Evolutionary conservation across 2,113 vertebrate species (phyloP), one percentile per base, ranked within the genome.

Genomic region (Bubo bubo): DNA sequence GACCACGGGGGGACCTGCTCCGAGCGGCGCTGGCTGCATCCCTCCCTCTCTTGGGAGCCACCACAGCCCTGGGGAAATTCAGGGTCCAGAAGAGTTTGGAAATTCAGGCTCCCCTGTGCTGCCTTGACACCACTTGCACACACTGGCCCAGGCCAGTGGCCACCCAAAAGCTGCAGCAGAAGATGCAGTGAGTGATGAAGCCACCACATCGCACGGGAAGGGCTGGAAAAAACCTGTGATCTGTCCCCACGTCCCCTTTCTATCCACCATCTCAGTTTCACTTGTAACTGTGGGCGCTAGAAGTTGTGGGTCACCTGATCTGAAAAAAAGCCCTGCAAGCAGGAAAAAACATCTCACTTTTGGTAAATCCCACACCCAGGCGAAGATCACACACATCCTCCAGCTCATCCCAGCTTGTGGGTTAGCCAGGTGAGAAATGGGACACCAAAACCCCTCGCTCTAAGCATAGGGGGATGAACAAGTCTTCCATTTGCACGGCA

Each of bases 151-250:
- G 17, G 59, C 30, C 64, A 74, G 60, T 0, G 0, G 49, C 32
- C 79, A 30, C 49, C 62, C 53, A 35, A 23, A 34, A 80, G 23
- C 53, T 39, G 59, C 6, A 63, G 63, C 19, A 55, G 37, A 28
- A 55, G 43, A 8, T 7, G 30, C 32, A 62, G 35, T 0, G 0
- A 70, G 55, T 5, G 68, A 53, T 2, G 5, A 60, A 84, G 30
- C n/a, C 63, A 37, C 11, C 7, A 5, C 17, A 2, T 2, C 0
- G 0, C 73, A 35, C 0, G 2, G 59, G 14, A 37, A 71, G 50
- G 50, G 30, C 39, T 81, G 77, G 41, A 76, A 86, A 84, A 76
- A 84, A 84, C 3, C 43, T 58, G 53, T 1, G 2, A 6, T 6
- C 43, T 32, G 13, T 22, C n/a, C 21, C n/a, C 58, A 30, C 1